Evolutionary conservation across 2,113 vertebrate genomes (phyloP).

Genomic region (Xenus cinereus): DNA sequence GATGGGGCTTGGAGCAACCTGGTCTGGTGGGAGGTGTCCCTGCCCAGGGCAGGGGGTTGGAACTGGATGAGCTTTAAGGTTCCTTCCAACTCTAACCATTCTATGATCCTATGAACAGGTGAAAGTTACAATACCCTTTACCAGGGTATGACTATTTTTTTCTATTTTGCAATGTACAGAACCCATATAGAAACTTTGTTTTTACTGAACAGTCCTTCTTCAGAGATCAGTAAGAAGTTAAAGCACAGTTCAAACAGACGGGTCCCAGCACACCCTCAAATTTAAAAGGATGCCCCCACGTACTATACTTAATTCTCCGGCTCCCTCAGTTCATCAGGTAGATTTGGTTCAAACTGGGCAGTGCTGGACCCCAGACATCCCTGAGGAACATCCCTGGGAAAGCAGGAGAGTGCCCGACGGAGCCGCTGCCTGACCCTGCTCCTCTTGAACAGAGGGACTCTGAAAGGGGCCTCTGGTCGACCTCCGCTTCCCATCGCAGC

Average conservation of each 20-base stretch:
- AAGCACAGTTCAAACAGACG: background rate
- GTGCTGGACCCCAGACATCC: background rate
- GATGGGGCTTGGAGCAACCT: no score
- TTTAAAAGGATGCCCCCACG: background rate
- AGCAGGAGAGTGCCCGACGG: background rate
- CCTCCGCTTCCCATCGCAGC: background rate
- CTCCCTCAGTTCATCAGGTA: background rate
- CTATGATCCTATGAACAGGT: background rate
- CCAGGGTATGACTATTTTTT: background rate
- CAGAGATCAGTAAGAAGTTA: background rate
- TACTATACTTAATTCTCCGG: rapidly evolving
- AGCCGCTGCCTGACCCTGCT: background rate
- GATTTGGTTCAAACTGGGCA: background rate
- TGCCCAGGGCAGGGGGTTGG: no score
- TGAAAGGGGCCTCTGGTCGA: background rate
- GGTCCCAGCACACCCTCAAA: background rate
- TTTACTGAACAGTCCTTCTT: background rate
- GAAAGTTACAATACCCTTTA: background rate
- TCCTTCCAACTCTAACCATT: no score
- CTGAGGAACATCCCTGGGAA: background rate
- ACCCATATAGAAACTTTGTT: background rate
- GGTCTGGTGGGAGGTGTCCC: no score
- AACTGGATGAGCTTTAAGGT: no score
- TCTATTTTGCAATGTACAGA: background rate
- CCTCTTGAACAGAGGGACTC: background rate